These are phyloP conservation scores for Chloropsis cyanopogon DNA, from an alignment of 2,113 vertebrate genomes.

Conservation along the genomic window DNA sequence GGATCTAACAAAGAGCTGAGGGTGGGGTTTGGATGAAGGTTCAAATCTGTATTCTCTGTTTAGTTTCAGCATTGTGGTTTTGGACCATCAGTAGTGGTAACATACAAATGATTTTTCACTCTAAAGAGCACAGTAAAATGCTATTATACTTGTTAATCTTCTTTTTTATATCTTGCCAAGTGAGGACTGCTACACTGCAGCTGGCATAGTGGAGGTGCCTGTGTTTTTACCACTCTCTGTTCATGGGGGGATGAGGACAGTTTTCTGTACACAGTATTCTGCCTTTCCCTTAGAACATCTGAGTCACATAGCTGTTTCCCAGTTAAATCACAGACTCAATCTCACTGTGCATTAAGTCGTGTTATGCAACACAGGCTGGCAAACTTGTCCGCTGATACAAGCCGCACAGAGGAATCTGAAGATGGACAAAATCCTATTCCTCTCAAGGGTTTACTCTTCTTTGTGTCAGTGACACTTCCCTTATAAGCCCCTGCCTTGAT, in stretches of 20 bases:
- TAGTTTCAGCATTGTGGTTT: constrained; percentile 58
- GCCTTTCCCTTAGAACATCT: constrained; percentile 25
- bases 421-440: not conserved
- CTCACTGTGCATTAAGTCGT: constrained; percentile 10
- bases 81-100: constrained; percentile 42
- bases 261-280: constrained; percentile 13
- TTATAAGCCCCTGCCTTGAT: not conserved
- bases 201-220: not conserved
- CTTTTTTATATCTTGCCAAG: constrained; percentile 55
- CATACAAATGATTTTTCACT: constrained; percentile 51
- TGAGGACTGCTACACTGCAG: not conserved
- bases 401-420: not conserved
- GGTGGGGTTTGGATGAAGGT: constrained; percentile 53
- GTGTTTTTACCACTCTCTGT: constrained; percentile 38
- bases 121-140: constrained; percentile 30
- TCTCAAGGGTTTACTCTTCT: not conserved
- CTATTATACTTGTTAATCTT: constrained; percentile 59
- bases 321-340: constrained; percentile 7
- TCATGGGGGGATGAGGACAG: not conserved
- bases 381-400: not conserved
- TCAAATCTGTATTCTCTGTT: constrained; percentile 32
- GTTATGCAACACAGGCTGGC: constrained; percentile 3
- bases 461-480: not conserved
- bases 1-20: constrained; percentile 28
- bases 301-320: constrained; percentile 44